phyloP scores from a whole-genome alignment of 1,140 invertebrate genomes.

The Chironomus striatipennis region DNA sequence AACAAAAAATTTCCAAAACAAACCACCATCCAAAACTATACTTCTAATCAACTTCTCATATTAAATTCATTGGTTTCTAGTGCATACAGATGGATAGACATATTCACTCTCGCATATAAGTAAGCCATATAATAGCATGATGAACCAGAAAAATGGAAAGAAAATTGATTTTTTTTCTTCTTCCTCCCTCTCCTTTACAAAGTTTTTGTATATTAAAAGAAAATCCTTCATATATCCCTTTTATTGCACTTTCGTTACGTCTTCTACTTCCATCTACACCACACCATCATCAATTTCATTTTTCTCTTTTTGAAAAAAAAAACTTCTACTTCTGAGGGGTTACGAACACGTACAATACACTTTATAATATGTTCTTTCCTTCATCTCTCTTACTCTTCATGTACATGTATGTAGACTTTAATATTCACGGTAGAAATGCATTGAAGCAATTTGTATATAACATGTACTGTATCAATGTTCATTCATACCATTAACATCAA shows the following conservation, averaged over 20 bases:
- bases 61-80: too few relatives aligned
- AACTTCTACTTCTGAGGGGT: neutral
- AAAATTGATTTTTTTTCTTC: slow-evolving; percentile 22
- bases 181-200: neutral
- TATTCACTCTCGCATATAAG: too few relatives aligned
- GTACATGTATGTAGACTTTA: neutral
- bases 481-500: neutral
- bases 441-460: slow-evolving; percentile 19
- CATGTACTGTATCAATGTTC: slow-evolving; percentile 12
- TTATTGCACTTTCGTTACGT: slow-evolving; percentile 15
- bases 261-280: neutral
- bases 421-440: neutral
- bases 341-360: neutral
- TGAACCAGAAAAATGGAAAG: slow-evolving; percentile 13
- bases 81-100: too few relatives aligned
- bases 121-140: neutral
- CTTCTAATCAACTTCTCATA: too few relatives aligned
- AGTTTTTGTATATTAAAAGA: neutral
- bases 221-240: slow-evolving; percentile 16
- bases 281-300: neutral
- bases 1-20: too few relatives aligned
- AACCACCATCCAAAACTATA: too few relatives aligned
- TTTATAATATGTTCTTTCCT: too few relatives aligned
- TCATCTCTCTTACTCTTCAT: neutral
- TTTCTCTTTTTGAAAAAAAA: neutral